Base-by-base conservation (phyloP, 2,888 invertebrate genomes). In the Orthosia gothica region DNA sequence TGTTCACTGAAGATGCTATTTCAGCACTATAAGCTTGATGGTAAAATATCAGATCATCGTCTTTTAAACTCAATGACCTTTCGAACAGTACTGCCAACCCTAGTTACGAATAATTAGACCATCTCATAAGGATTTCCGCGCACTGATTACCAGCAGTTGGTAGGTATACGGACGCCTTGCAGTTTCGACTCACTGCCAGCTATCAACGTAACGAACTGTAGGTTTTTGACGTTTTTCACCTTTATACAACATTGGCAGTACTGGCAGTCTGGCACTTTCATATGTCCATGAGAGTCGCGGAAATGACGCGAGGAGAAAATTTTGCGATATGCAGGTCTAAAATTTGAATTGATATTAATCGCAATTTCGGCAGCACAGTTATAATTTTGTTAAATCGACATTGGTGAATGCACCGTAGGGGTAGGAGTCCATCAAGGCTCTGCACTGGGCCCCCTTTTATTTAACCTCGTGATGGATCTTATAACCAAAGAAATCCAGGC, bases 61-160 rank as follows among this genome's bases (percentile, higher is more conserved):
- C 16, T 15, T 63, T 4, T 15, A 20, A n/a, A 59, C 45, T 72
- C 9, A 20, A 26, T 69, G 65, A 73, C 70, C 64, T 73, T 63
- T 59, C 15, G 1, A 18, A 50, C 32, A 55, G 15, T 1, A 26
- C 32, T 57, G 82, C 16, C 82, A 86, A 66, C 86, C 86, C 86
- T 87, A 77, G 15, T 5, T 18, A 61, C 50, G 55, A 83, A 83
- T 81, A 87, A 86, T 84, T 87, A 85, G 86, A 82, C 75, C 84
- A 84, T 83, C 82, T 81, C 71, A 75, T 52, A 81, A 81, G 89
- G 85, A 87, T 85, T 80, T 86, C 87, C 84, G 80, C 87, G 90
- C 89, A 85, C 89, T 91, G 89, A 91, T 91, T 89, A 88, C 82
- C 89, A 85, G 70, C 85, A 67, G 83, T 40, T 7, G 9, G 7